These are phyloP conservation scores for Perizoma flavofasciatum DNA, from an alignment of 2,888 invertebrate species.

Conservation along the genomic window DNA sequence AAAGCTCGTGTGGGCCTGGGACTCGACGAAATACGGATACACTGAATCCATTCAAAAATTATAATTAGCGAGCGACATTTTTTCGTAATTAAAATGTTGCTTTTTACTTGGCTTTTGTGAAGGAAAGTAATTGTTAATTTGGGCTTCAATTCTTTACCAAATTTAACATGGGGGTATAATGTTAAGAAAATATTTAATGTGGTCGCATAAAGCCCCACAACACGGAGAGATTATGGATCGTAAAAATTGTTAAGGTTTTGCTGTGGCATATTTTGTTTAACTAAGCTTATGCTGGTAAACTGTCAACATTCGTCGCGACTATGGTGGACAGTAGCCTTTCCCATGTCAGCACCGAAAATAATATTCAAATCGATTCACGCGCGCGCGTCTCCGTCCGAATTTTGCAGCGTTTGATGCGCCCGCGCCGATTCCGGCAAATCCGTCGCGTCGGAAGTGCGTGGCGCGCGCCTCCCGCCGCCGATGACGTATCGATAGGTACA, in stretches of 20 bases:
- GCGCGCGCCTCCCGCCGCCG: constrained; percentile 69
- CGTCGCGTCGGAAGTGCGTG: constrained; percentile 83
- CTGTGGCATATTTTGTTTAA: constrained; percentile 38
- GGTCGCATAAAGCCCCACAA: constrained; percentile 52
- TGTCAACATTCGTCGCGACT: constrained; percentile 22
- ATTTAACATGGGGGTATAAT: constrained; percentile 65
- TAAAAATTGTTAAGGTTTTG: constrained; percentile 69
- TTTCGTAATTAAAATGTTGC: constrained; percentile 79
- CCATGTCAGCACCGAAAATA: constrained; percentile 76
- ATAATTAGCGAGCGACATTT: constrained; percentile 71
- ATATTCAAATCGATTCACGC: constrained; percentile 83
- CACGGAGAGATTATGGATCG: constrained; percentile 70
- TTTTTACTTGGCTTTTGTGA: constrained; percentile 56
- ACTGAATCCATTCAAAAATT: constrained; percentile 72
- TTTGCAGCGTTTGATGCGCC: constrained; percentile 82
- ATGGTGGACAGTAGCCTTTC: constrained; percentile 62
- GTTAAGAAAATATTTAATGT: constrained; percentile 52
- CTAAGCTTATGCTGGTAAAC: constrained; percentile 14
- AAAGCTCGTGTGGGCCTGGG: constrained; percentile 76
- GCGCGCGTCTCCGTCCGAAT: constrained; percentile 79
- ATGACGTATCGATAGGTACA: constrained; percentile 77
- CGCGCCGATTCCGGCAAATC: constrained; percentile 83
- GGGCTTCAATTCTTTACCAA: constrained; percentile 64
- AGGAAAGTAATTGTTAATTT: constrained; percentile 71
- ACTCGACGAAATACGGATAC: constrained; percentile 69